Evolutionary conservation across 2,888 invertebrate species (phyloP).

Genomic region (Oligia latruncula): DNA sequence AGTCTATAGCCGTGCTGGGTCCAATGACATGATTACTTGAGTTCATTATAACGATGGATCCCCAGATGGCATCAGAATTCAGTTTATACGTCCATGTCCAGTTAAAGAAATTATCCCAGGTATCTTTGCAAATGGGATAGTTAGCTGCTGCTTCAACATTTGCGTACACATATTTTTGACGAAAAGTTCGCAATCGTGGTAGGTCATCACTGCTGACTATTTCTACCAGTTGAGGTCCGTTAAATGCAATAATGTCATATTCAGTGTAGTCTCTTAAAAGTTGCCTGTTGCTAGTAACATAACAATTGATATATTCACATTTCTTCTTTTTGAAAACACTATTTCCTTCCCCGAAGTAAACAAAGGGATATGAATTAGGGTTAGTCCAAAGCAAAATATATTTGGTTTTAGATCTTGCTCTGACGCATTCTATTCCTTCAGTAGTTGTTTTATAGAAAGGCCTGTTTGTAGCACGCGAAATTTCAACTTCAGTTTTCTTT

Average conservation of each 20-base stretch:
- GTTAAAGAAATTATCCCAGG: constrained; percentile 79
- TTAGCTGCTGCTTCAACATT: constrained; percentile 79
- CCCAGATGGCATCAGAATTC: constrained; percentile 80
- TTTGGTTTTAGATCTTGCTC: constrained; percentile 60
- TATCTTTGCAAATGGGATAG: constrained; percentile 74
- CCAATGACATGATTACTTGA: constrained; percentile 73
- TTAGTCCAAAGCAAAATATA: constrained; percentile 82
- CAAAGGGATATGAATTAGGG: constrained; percentile 72
- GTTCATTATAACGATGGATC: constrained; percentile 76
- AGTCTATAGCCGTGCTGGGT: constrained; percentile 71
- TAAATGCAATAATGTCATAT: constrained; percentile 79
- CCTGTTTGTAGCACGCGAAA: not conserved
- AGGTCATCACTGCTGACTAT: constrained; percentile 62
- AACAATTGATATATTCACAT: constrained; percentile 80
- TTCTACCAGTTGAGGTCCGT: constrained; percentile 75
- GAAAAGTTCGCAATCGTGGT: constrained; percentile 68
- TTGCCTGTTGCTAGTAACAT: constrained; percentile 75
- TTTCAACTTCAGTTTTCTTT: constrained; percentile 32
- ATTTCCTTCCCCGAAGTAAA: constrained; percentile 76
- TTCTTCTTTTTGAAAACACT: constrained; percentile 73
- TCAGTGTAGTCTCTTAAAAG: constrained; percentile 71
- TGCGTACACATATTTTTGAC: constrained; percentile 81
- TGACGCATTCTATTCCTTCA: not conserved
- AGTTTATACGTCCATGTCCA: constrained; percentile 86
- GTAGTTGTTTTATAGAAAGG: constrained; percentile 30